phyloP scores from a whole-genome alignment of 2,888 invertebrate genomes.

The Pyrocoelia pectoralis region DNA sequence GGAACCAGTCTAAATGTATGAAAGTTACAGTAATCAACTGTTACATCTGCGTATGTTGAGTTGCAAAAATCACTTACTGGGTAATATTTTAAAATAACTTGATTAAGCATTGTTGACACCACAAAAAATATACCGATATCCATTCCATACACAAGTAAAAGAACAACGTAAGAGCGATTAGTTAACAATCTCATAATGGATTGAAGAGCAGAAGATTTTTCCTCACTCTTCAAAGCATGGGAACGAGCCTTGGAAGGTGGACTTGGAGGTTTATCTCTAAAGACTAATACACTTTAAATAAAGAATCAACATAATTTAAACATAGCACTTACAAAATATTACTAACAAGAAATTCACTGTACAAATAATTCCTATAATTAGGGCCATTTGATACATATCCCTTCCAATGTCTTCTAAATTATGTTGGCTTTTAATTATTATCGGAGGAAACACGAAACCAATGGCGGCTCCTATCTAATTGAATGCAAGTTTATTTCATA shows the following conservation, averaged over 20 bases:
- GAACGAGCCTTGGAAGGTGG: conserved; percentile 60
- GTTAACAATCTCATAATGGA: not conserved
- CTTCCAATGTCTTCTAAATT: conserved; percentile 54
- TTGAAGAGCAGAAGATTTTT: not conserved
- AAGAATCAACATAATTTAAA: not conserved
- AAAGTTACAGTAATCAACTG: not conserved
- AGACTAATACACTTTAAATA: not conserved
- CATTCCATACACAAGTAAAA: conserved; percentile 84
- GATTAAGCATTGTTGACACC: conserved; percentile 92
- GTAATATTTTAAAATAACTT: conserved; percentile 84
- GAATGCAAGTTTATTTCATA: too few relatives aligned
- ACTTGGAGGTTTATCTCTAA: not conserved
- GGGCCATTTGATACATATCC: not conserved
- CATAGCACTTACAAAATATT: not conserved
- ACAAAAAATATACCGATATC: conserved; percentile 98
- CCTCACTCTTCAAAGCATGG: conserved; percentile 45
- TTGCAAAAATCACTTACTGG: conserved; percentile 67
- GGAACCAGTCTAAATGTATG: conserved; percentile 64
- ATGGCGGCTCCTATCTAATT: not conserved
- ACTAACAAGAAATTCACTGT: not conserved
- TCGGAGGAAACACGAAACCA: not conserved
- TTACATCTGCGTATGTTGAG: too few relatives aligned
- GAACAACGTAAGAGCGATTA: not conserved
- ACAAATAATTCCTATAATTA: not conserved
- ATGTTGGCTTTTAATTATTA: not conserved